Evolutionary conservation across 2,113 vertebrate species (phyloP).

Genomic region (Epinephelus cyanopodus): DNA sequence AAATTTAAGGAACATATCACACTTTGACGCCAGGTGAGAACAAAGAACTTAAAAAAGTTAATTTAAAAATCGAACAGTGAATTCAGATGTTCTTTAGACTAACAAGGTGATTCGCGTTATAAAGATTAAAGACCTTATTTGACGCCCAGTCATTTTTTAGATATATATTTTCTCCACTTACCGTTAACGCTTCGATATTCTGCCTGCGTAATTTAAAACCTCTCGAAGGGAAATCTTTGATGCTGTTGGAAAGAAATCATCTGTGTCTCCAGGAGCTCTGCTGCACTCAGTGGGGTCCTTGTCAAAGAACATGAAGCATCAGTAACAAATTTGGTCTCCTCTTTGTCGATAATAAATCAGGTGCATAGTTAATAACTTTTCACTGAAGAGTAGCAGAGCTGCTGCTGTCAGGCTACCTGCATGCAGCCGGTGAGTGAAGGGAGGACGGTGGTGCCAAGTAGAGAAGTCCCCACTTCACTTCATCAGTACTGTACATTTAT

Average conservation of each 20-base stretch:
- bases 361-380: not conserved
- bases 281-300: not conserved
- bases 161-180: constrained; percentile 9
- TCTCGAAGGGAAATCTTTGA: not conserved
- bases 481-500: not conserved
- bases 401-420: not conserved
- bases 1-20: not conserved
- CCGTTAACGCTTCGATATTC: not conserved
- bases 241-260: not conserved
- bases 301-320: not conserved
- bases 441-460: not conserved
- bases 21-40: not conserved
- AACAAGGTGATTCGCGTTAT: not conserved
- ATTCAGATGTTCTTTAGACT: not conserved
- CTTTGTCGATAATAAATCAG: not conserved
- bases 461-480: not conserved
- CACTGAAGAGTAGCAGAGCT: not conserved
- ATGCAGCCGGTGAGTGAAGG: not conserved
- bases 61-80: not conserved
- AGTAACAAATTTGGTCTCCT: not conserved
- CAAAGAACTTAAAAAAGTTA: not conserved
- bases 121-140: not conserved
- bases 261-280: not conserved
- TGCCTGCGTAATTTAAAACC: not conserved
- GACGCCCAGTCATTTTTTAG: not conserved